Evolutionary conservation across 2,113 vertebrate genomes (phyloP).

Genomic region (Sminthopsis crassicaudata): DNA sequence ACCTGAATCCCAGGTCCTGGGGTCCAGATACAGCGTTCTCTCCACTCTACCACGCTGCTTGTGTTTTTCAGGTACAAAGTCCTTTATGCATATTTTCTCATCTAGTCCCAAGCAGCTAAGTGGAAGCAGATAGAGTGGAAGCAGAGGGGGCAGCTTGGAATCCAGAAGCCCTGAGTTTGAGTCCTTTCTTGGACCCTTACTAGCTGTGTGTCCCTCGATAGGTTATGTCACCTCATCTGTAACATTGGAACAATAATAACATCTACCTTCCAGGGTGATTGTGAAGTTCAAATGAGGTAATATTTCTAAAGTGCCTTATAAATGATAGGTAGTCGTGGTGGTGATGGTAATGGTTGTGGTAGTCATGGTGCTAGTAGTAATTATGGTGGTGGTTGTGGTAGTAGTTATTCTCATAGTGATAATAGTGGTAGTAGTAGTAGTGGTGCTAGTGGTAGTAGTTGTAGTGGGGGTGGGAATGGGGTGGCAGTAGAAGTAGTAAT

Average conservation of each 20-base stretch:
- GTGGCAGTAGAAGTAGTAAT: background rate
- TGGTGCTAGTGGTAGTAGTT: background rate
- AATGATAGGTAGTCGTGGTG: background rate
- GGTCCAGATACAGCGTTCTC: background rate
- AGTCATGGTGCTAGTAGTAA: too few relatives aligned
- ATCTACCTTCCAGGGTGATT: background rate
- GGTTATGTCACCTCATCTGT: background rate
- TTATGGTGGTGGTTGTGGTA: too few relatives aligned
- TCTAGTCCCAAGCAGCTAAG: background rate
- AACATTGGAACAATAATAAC: background rate
- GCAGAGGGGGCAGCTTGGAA: accelerated
- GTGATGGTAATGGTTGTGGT: background rate
- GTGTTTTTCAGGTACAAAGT: background rate
- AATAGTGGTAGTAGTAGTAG: too few relatives aligned
- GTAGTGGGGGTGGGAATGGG: background rate
- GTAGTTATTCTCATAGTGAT: too few relatives aligned
- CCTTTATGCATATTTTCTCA: background rate
- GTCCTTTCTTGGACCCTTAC: background rate
- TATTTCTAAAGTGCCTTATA: background rate
- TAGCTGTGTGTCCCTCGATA: background rate
- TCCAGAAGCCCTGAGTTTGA: background rate
- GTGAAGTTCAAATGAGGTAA: background rate
- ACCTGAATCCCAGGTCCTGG: background rate
- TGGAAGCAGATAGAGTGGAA: background rate
- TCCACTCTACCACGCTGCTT: background rate